These are phyloP conservation scores for Craseonycteris thonglongyai DNA, from an alignment of 2,113 vertebrate genomes.

Conservation along the genomic window DNA sequence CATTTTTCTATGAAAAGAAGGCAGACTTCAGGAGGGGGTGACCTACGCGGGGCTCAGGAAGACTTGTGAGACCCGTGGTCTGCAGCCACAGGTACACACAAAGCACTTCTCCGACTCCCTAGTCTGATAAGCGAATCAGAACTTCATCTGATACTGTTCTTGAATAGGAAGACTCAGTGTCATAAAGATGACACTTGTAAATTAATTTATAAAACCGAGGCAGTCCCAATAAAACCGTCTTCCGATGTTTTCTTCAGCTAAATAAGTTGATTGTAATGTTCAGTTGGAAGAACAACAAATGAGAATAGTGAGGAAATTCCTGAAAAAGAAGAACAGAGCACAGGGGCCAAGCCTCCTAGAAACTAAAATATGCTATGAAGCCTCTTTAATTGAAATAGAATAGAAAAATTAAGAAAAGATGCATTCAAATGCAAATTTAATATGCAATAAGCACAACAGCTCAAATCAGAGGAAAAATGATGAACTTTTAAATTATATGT, in stretches of 20 bases:
- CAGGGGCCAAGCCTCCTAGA: neutral
- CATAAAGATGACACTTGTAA: neutral
- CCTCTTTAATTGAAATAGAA: neutral
- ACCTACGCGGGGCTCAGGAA: neutral
- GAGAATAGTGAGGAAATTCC: neutral
- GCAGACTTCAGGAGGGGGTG: neutral
- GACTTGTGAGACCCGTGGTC: neutral
- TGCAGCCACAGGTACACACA: neutral
- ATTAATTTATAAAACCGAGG: neutral
- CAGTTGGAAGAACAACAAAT: neutral
- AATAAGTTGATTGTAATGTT: conserved; percentile 12
- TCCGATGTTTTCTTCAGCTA: neutral
- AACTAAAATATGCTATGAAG: neutral
- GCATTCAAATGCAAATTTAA: neutral
- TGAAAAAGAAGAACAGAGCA: neutral
- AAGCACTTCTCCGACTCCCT: neutral
- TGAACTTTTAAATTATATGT: neutral
- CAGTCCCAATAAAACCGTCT: neutral
- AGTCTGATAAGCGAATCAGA: neutral
- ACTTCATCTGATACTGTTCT: neutral
- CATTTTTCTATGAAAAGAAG: neutral
- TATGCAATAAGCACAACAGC: neutral
- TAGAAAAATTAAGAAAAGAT: neutral
- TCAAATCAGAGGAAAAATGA: neutral
- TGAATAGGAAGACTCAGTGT: neutral